phyloP scores from a whole-genome alignment of 1,140 invertebrate genomes.

The Drosophila grimshawi region DNA sequence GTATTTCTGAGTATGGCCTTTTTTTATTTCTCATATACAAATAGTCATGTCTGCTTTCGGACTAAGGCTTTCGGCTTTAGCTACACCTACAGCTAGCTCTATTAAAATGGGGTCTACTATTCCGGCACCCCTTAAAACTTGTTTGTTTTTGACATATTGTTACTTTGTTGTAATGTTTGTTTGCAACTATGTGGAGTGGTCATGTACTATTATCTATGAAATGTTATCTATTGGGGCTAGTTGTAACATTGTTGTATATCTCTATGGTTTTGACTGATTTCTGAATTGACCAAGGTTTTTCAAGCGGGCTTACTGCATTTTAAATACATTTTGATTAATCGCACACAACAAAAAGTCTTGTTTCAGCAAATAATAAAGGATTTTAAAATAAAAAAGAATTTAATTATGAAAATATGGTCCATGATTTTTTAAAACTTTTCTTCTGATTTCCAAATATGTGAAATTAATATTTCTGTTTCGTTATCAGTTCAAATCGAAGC shows the following conservation, averaged over 20 bases:
- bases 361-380: not conserved
- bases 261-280: not conserved
- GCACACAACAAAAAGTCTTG: not conserved
- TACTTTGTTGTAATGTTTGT: slow-evolving; percentile 13
- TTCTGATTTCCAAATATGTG: too few relatives aligned
- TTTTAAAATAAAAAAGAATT: too few relatives aligned
- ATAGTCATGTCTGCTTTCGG: not conserved
- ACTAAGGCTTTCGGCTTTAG: not conserved
- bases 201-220: slow-evolving; percentile 31
- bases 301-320: not conserved
- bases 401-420: too few relatives aligned
- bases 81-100: not conserved
- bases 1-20: not conserved
- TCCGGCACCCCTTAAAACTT: not conserved
- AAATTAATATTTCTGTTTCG: too few relatives aligned
- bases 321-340: slow-evolving; percentile 2
- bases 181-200: slow-evolving; percentile 3
- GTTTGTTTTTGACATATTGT: not conserved
- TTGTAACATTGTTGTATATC: slow-evolving; percentile 15
- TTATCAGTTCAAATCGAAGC: too few relatives aligned
- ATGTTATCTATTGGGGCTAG: slow-evolving; percentile 43
- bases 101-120: not conserved
- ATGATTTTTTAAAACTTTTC: too few relatives aligned
- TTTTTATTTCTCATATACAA: slow-evolving; percentile 6
- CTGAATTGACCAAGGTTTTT: slow-evolving; percentile 17